phyloP scores from a whole-genome alignment of 2,888 invertebrate genomes.

The Elysia crispata region DNA sequence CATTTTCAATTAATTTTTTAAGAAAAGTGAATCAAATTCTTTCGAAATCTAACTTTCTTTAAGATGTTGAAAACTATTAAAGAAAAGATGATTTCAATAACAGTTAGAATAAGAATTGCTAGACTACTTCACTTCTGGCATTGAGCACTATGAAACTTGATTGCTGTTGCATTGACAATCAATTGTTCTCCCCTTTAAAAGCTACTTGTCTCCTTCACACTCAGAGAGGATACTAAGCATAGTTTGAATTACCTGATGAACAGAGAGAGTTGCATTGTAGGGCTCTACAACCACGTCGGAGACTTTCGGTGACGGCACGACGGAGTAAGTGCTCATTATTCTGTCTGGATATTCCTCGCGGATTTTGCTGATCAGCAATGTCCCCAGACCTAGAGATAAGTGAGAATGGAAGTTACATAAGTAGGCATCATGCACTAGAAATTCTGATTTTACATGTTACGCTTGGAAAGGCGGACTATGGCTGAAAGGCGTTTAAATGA shows the following conservation, averaged over 20 bases:
- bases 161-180: no score
- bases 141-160: no score
- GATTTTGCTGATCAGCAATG: conserved; percentile 45
- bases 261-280: conserved; percentile 47
- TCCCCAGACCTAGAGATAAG: conserved; percentile 39
- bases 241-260: conserved; percentile 35
- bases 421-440: neutral
- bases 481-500: no score
- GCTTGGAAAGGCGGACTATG: no score
- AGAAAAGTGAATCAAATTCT: neutral
- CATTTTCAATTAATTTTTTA: neutral
- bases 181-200: no score
- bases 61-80: no score
- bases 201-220: no score
- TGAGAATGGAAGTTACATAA: neutral
- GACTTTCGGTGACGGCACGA: conserved; percentile 48
- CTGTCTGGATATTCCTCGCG: conserved; percentile 47
- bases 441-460: neutral
- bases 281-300: conserved; percentile 46
- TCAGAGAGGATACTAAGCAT: no score
- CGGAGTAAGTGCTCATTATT: conserved; percentile 47
- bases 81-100: no score
- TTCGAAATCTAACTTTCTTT: no score
- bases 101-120: no score
- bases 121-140: no score